Conservation (phyloP, 2,113 vertebrate genomes). For the Silurus meridionalis region DNA sequence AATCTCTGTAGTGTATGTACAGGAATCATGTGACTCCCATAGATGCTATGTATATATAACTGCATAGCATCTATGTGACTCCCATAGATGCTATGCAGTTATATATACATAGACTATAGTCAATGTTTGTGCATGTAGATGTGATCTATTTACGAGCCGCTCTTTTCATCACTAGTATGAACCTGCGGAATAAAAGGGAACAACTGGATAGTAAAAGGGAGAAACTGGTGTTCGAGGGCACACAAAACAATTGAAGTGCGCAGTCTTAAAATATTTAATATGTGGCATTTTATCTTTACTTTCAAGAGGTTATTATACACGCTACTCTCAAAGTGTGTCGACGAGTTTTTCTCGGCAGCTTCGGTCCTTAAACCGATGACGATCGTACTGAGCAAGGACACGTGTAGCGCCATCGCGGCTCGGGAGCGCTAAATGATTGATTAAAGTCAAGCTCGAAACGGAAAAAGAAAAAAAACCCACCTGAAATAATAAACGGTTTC, state of each 20-base stretch:
- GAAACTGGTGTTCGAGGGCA: neutral
- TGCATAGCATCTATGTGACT: too few relatives aligned
- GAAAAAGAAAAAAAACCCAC: neutral
- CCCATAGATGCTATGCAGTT: too few relatives aligned
- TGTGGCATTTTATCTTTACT: neutral
- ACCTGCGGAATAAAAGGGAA: too few relatives aligned
- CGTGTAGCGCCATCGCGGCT: neutral
- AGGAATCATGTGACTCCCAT: too few relatives aligned
- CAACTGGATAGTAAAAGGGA: neutral
- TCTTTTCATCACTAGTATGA: too few relatives aligned
- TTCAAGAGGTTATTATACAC: neutral
- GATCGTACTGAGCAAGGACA: neutral
- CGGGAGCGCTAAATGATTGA: slow-evolving; percentile 27
- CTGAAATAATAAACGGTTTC: slow-evolving; percentile 26
- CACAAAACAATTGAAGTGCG: neutral
- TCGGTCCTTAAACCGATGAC: slow-evolving; percentile 16
- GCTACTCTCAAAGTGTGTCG: neutral
- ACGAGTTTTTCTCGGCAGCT: neutral
- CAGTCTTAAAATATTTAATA: neutral
- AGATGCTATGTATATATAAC: too few relatives aligned
- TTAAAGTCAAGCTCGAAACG: slow-evolving; percentile 10
- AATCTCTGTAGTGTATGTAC: too few relatives aligned
- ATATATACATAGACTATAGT: too few relatives aligned
- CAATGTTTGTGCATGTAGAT: too few relatives aligned
- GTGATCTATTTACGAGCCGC: too few relatives aligned